A percentile compares a stretch with the other conserved stretches of the same genome.
Conservation (phyloP, 2,797 vertebrate species). For the Antennarius maculatus region DNA sequence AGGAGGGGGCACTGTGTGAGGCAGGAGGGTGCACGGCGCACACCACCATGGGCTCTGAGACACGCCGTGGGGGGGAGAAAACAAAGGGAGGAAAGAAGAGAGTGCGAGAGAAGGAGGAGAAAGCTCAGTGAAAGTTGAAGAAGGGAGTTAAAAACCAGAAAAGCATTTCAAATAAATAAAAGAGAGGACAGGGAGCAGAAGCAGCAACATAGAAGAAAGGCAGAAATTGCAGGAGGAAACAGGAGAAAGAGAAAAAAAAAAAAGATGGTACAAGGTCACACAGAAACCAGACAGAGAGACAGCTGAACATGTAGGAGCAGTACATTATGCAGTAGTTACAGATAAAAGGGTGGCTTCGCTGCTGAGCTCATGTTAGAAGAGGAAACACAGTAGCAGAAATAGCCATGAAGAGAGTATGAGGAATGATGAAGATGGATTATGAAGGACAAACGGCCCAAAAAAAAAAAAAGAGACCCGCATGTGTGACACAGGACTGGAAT, state of each 20-base stretch:
- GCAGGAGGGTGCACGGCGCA: conserved; percentile 79
- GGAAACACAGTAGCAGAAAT: conserved; percentile 13
- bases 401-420: conserved; percentile 12
- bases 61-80: conserved; percentile 22
- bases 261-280: conserved; percentile 63
- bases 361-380: conserved; percentile 23
- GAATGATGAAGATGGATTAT: conserved; percentile 14
- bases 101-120: conserved; percentile 21
- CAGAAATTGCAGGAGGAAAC: conserved; percentile 12
- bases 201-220: conserved; percentile 11
- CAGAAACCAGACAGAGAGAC: conserved; percentile 40
- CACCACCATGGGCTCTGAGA: conserved; percentile 81
- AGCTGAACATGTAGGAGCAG: conserved; percentile 52
- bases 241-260: conserved; percentile 2
- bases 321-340: conserved; percentile 31
- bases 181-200: neutral
- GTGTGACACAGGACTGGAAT: too few relatives aligned
- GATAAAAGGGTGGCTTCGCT: conserved; percentile 24
- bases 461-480: conserved; percentile 2
- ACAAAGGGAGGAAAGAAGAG: neutral
- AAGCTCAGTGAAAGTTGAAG: conserved; percentile 4
- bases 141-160: neutral
- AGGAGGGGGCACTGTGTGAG: conserved; percentile 85
- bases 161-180: neutral
- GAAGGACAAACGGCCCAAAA: conserved; percentile 3